These are phyloP conservation scores for Aricia agestis DNA, from an alignment of 1,140 invertebrate genomes.

Conservation along the genomic window DNA sequence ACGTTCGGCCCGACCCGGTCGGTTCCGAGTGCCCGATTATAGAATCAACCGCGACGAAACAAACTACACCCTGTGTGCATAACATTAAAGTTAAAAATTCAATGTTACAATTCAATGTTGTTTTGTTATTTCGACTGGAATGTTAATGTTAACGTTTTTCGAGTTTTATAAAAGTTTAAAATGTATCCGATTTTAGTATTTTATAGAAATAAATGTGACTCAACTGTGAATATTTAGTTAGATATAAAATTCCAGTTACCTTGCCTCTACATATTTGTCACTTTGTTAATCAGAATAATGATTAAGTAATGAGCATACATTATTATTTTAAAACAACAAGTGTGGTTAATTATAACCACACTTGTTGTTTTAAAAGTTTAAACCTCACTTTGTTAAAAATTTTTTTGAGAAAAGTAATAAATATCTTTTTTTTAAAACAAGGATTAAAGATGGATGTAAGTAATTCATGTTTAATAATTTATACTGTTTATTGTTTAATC, in stretches of 20 bases:
- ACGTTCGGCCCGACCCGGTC: conserved; percentile 39
- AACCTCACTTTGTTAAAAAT: too few species aligned
- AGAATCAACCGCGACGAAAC: neutral
- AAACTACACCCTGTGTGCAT: conserved; percentile 23
- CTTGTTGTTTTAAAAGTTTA: too few species aligned
- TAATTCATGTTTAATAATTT: too few species aligned
- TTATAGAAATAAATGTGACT: neutral
- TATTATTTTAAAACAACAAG: too few species aligned
- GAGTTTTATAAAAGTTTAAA: conserved; percentile 12
- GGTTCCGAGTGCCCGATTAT: conserved; percentile 34
- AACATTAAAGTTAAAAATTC: conserved; percentile 5
- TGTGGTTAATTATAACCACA: too few species aligned
- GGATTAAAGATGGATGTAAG: too few species aligned
- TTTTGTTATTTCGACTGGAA: conserved; percentile 19
- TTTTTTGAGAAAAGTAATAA: too few species aligned
- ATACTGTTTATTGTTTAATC: too few species aligned
- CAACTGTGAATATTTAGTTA: neutral
- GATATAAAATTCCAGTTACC: too few species aligned
- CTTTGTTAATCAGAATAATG: too few species aligned
- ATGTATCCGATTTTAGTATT: conserved; percentile 1
- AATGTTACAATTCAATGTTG: neutral
- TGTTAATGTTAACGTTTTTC: conserved; percentile 15
- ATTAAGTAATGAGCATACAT: too few species aligned
- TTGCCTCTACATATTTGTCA: neutral
- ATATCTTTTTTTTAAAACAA: too few species aligned